Evolutionary conservation across 2,888 invertebrate species (phyloP).

Genomic region (Poecilus cupreus): DNA sequence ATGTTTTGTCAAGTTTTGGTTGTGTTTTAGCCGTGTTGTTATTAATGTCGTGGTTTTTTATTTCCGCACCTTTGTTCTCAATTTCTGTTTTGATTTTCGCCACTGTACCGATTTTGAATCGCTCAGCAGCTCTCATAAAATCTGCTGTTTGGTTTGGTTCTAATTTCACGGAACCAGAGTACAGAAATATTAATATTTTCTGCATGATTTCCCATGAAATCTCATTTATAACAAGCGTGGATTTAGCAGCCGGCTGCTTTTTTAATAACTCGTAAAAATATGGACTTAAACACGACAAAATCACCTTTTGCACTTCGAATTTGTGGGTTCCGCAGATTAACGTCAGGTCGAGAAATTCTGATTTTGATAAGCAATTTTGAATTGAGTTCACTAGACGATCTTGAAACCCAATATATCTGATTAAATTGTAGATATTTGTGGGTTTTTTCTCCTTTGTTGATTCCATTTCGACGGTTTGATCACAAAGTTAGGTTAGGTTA

Average conservation of each 20-base stretch:
- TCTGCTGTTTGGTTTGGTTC: slow-evolving; percentile 81
- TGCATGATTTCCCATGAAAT: slow-evolving; percentile 80
- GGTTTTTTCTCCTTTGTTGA: too few species aligned
- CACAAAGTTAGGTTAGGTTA: too few species aligned
- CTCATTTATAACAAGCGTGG: slow-evolving; percentile 84
- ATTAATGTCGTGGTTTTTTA: too few species aligned
- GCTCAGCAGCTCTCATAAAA: slow-evolving; percentile 81
- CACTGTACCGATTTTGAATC: slow-evolving; percentile 64
- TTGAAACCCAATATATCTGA: too few species aligned
- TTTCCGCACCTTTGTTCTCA: too few species aligned
- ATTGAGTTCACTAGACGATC: too few species aligned
- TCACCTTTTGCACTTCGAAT: slow-evolving; percentile 31
- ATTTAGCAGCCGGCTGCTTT: slow-evolving; percentile 81
- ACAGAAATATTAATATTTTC: slow-evolving; percentile 82
- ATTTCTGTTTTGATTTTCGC: too few species aligned
- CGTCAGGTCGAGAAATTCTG: slow-evolving; percentile 43
- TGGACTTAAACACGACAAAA: slow-evolving; percentile 34
- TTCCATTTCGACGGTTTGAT: too few species aligned
- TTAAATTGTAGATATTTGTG: too few species aligned
- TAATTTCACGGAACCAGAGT: slow-evolving; percentile 84
- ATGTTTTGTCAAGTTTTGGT: too few species aligned
- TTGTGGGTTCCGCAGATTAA: not conserved
- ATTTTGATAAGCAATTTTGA: slow-evolving; percentile 13
- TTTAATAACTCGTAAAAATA: slow-evolving; percentile 34
- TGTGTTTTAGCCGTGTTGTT: too few species aligned